Percentiles rank a stretch among this genome's conserved stretches.
Conservation (phyloP, 2,113 vertebrate species). For the Gadus chalcogrammus region DNA sequence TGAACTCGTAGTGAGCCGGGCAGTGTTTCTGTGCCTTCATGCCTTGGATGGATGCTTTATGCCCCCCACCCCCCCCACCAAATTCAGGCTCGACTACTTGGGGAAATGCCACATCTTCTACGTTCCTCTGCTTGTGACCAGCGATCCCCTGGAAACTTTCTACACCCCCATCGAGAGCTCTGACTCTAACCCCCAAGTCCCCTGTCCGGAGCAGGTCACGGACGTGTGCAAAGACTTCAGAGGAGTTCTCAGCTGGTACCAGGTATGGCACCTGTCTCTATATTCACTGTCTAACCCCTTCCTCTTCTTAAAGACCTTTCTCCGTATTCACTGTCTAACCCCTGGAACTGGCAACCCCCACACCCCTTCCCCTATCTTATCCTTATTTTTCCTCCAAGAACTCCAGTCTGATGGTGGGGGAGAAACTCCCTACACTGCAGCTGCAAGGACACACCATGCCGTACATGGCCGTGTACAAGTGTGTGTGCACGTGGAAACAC, state of each 20-base stretch:
- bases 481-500: conserved; percentile 53
- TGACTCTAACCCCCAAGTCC: fast-evolving
- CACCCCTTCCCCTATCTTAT: not conserved
- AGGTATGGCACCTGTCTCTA: conserved; percentile 36
- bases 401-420: not conserved
- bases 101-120: not conserved
- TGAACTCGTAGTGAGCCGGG: too few species aligned
- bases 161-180: fast-evolving
- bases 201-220: not conserved
- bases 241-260: conserved; percentile 49
- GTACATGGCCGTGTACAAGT: conserved; percentile 46
- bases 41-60: not conserved
- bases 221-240: fast-evolving
- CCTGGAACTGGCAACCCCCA: too few species aligned
- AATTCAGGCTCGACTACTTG: not conserved
- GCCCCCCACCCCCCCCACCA: not conserved
- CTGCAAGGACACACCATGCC: fast-evolving
- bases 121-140: not conserved
- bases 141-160: fast-evolving
- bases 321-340: too few species aligned
- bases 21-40: not conserved
- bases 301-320: too few species aligned
- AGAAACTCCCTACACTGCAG: fast-evolving
- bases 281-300: too few species aligned
- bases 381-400: conserved; percentile 26